Evolutionary conservation across 2,888 invertebrate species (phyloP), one percentile per base, ranked within the genome.

Genomic region (Spodoptera picta): DNA sequence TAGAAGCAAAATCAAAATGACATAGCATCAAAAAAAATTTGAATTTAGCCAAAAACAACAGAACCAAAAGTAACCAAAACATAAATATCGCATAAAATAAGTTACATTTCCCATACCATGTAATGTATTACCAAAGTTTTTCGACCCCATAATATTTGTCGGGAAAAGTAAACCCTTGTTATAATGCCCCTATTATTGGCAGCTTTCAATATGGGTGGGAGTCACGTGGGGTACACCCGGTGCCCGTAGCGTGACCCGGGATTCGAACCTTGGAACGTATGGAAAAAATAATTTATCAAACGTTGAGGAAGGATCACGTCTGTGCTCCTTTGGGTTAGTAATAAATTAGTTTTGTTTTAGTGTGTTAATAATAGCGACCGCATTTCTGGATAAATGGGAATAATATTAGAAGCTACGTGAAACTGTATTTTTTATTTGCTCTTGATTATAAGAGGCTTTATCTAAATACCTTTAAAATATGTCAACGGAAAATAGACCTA

Each of bases 221-320:
- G 83, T 83, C 87, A 87, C 87, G 87, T 83, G 87, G 68, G 31
- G n/a, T 60, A 54, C 87, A 86, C 70, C 82, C 78, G 87, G 81
- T 49, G 76, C 75, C 60, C 36, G 43, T 72, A 75, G 79, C 86
- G 86, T 87, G 86, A 82, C 81, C 66, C 60, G 50, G 65, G 75
- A 68, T 36, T 51, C 49, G 52, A 75, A 75, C 64, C 61, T 54
- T 52, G 64, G 58, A 55, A 41, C 45, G 59, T 55, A 43, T 57
- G 64, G 50, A 60, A 69, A 72, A 75, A 69, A 69, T 75, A 63
- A 73, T 71, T 73, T 57, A 69, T 72, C 57, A 45, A 58, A 41
- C 56, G 48, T 61, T 57, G 53, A 53, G 36, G 43, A 56, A 42
- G 56, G 60, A 74, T 65, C 55, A 65, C 73, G 73, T 73, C 53